Evolutionary conservation across 2,797 vertebrate genomes (phyloP), one percentile per base, ranked within the genome.

Genomic region (Sparus aurata): DNA sequence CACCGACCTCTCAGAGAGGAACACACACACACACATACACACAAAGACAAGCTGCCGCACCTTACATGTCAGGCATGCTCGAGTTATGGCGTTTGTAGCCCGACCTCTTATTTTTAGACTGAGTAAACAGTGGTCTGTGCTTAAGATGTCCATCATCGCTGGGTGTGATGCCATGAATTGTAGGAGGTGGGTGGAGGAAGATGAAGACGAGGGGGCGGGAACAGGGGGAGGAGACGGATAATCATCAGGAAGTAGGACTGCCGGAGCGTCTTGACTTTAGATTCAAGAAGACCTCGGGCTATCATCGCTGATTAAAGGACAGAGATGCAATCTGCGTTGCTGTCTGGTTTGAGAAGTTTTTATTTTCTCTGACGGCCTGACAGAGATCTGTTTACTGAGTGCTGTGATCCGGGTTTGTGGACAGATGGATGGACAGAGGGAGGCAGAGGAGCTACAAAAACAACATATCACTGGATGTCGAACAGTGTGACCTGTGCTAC

Each of bases 71-170:
- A 63, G 89, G 88, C 93, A 90, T 82, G 81, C 82, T 73, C 79
- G 64, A 69, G 87, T 85, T 83, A 75, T 75, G 85, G 23, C 18
- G 70, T 82, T 92, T 91, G 85, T 58, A 85, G 81, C 85, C 89
- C 74, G 89, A 90, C 77, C 83, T 92, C 81, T 94, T 94, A 94
- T 93, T 91, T 95, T 94, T 89, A 91, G 92, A 83, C 92, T 88
- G 91, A 70, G 90, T 92, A 90, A 93, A 91, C 80, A 85, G 81
- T 66, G 77, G 69, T 45, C 78, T 88, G 79, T 77, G 87, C 58
- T 87, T 88, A 66, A 89, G 87, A 90, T 68, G 81, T 87, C 85
- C 69, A 41, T 90, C 88, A 89, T 79, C 80, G 17, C 47, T 41
- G 65, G 38, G 65, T 68, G 73, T 75, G 69, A 83, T 78, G 47